Percentiles rank a stretch among this genome's conserved stretches.
phyloP scores from a whole-genome alignment of 2,797 vertebrate genomes.

The Dermochelys coriacea region DNA sequence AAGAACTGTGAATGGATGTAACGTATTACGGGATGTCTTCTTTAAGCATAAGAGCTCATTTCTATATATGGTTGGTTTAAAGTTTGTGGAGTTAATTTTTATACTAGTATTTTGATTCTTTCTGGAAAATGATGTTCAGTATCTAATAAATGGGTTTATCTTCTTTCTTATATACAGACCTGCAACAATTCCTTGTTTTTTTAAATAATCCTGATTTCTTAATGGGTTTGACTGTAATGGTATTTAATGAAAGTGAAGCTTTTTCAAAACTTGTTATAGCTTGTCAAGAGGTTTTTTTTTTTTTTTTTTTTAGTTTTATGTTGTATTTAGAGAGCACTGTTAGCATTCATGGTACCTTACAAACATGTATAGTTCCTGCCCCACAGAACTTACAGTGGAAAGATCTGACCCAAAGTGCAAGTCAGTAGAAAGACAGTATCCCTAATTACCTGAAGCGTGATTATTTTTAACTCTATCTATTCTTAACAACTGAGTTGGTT shows the following conservation, averaged over 20 bases:
- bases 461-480: not conserved
- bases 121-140: not conserved
- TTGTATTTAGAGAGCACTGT: not conserved
- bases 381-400: not conserved
- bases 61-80: not conserved
- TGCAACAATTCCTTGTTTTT: too few species aligned
- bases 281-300: not conserved
- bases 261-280: slow-evolving; percentile 18
- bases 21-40: not conserved
- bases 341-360: slow-evolving; percentile 2
- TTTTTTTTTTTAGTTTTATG: too few species aligned
- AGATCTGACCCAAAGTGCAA: slow-evolving; percentile 1
- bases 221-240: not conserved
- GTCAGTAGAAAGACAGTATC: not conserved
- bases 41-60: not conserved
- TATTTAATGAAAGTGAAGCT: slow-evolving; percentile 49
- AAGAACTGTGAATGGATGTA: not conserved
- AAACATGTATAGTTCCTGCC: slow-evolving; percentile 11
- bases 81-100: not conserved
- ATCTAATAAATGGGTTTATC: not conserved
- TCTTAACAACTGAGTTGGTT: not conserved
- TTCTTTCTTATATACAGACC: not conserved
- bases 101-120: not conserved
- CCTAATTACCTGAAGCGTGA: not conserved
- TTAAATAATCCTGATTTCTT: slow-evolving; percentile 20